Conservation (phyloP, 2,797 vertebrate species). For the Acanthurus tractus region DNA sequence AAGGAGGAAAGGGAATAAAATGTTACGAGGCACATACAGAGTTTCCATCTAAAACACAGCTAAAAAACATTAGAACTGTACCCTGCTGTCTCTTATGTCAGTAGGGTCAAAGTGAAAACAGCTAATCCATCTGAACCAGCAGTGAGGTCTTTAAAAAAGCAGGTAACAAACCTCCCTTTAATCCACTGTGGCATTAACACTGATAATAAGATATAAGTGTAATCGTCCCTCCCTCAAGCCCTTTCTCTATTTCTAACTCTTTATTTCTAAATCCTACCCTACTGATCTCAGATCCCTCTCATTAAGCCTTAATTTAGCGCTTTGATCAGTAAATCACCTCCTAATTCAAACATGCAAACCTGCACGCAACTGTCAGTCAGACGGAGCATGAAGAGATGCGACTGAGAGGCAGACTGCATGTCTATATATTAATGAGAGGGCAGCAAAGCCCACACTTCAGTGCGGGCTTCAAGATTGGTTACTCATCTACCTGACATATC, state of each 20-base stretch:
- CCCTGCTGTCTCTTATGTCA: conserved; percentile 23
- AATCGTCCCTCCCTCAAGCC: conserved; percentile 45
- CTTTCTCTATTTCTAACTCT: conserved; percentile 40
- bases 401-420: conserved; percentile 45
- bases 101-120: conserved; percentile 26
- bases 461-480: conserved; percentile 34
- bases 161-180: conserved; percentile 47
- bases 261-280: conserved; percentile 25
- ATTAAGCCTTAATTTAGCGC: conserved; percentile 62
- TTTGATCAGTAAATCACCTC: conserved; percentile 63
- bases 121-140: conserved; percentile 54
- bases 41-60: background rate
- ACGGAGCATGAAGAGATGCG: conserved; percentile 20
- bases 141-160: conserved; percentile 30
- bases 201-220: conserved; percentile 43
- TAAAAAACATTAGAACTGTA: conserved; percentile 8
- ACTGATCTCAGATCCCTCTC: conserved; percentile 61
- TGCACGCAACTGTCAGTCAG: conserved; percentile 55
- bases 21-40: conserved; percentile 5
- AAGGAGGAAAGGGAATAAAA: conserved; percentile 34
- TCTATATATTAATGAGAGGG: conserved; percentile 75
- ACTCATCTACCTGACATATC: conserved; percentile 58
- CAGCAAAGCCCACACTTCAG: conserved; percentile 26
- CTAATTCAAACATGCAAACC: conserved; percentile 59
- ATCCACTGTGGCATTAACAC: conserved; percentile 38